These are phyloP conservation scores for Octonoba sinensis DNA, from an alignment of 2,888 invertebrate species.

Conservation along the genomic window DNA sequence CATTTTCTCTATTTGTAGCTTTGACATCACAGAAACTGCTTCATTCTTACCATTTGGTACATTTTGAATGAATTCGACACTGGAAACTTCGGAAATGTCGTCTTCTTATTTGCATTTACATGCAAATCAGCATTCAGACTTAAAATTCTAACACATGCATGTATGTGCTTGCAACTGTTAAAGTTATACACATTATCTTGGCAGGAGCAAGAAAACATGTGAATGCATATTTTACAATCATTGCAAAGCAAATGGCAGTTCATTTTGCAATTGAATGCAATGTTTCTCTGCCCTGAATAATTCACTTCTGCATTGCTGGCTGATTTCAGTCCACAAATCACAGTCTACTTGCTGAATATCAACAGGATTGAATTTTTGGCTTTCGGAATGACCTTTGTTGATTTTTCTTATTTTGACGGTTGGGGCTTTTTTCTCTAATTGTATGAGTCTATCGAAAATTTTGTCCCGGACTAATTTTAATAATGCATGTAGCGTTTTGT, in stretches of 20 bases:
- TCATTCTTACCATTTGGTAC: no score
- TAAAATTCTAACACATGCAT: not conserved
- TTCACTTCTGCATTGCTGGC: not conserved
- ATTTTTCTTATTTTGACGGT: not conserved
- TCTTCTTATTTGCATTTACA: no score
- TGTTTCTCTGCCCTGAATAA: not conserved
- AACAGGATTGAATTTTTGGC: not conserved
- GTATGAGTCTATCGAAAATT: slow-evolving; percentile 6
- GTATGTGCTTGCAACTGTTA: slow-evolving; percentile 30
- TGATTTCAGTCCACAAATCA: not conserved
- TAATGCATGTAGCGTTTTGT: slow-evolving; percentile 8
- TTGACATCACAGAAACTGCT: no score
- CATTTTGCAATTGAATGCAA: not conserved
- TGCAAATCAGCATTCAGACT: no score
- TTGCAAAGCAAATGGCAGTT: slow-evolving; percentile 4
- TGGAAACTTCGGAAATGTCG: no score
- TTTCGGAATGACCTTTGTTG: not conserved
- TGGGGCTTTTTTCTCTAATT: slow-evolving; percentile 3
- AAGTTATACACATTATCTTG: slow-evolving; percentile 9
- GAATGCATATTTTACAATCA: slow-evolving; percentile 8
- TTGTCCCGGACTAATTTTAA: slow-evolving; percentile 4
- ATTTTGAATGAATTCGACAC: no score
- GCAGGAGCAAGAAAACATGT: slow-evolving; percentile 17
- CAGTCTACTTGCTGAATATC: not conserved
- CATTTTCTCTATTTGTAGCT: no score